Percentiles rank a stretch among this genome's conserved stretches.
These are phyloP conservation scores for Cassiopea andromeda DNA, from an alignment of 30 jellyfish, hydroid and myxozoan genomes.

Conservation along the genomic window DNA sequence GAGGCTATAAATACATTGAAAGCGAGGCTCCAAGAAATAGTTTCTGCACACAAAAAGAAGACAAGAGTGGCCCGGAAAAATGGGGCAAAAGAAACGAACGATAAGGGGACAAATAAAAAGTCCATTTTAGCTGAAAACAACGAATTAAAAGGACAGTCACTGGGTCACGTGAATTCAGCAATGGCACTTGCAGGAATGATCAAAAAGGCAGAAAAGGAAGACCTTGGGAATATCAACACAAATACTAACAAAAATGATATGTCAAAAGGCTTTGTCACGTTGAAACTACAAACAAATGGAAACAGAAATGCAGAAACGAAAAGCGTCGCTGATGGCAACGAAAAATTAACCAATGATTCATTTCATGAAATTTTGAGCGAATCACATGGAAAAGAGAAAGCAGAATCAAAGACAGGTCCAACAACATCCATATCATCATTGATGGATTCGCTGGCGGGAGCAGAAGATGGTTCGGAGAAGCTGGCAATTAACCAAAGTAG, in stretches of 20 bases:
- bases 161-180: conserved; percentile 67
- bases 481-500: conserved; percentile 17
- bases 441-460: conserved; percentile 68
- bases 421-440: conserved; percentile 58
- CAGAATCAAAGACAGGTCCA: conserved; percentile 4
- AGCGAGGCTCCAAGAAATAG: conserved; percentile 31
- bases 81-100: conserved; percentile 45
- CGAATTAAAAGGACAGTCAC: conserved; percentile 48
- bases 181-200: conserved; percentile 62
- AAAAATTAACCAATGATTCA: neutral
- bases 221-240: conserved; percentile 1
- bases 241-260: neutral
- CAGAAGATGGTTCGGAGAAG: conserved; percentile 17
- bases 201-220: conserved; percentile 63
- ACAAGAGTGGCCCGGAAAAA: neutral
- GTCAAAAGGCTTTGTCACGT: neutral
- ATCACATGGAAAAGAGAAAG: neutral
- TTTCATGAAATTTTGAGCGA: neutral
- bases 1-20: conserved; percentile 54
- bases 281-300: neutral
- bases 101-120: conserved; percentile 48
- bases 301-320: neutral
- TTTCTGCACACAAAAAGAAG: conserved; percentile 16
- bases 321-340: neutral
- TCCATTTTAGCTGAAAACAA: conserved; percentile 35